phyloP scores from a whole-genome alignment of 2,888 invertebrate species.

The Drosophila mercatorum region DNA sequence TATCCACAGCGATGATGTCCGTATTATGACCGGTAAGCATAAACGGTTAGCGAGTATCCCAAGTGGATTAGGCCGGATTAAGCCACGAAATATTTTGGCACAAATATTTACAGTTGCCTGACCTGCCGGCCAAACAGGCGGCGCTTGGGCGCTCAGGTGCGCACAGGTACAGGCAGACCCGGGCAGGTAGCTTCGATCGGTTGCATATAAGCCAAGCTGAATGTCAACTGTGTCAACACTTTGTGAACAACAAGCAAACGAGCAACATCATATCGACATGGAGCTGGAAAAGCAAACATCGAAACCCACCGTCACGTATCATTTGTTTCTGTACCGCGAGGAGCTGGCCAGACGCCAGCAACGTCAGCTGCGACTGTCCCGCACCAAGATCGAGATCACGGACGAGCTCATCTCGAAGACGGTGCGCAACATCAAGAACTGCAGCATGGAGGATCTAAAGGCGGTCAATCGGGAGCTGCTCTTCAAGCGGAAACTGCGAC shows the following conservation, averaged over 20 bases:
- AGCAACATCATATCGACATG: conserved; percentile 41
- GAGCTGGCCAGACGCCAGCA: conserved; percentile 66
- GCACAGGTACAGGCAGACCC: conserved; percentile 8
- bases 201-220: conserved; percentile 37
- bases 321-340: conserved; percentile 65
- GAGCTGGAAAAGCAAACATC: conserved; percentile 46
- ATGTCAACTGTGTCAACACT: conserved; percentile 35
- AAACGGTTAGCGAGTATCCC: conserved; percentile 42
- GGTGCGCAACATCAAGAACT: conserved; percentile 61
- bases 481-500: conserved; percentile 64
- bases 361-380: conserved; percentile 60
- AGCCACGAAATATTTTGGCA: conserved; percentile 75
- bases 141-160: conserved; percentile 10
- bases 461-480: conserved; percentile 68
- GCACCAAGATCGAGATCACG: conserved; percentile 68
- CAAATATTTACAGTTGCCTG: conserved; percentile 69
- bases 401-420: conserved; percentile 70
- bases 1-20: conserved; percentile 6
- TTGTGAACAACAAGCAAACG: conserved; percentile 26
- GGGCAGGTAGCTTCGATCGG: conserved; percentile 6
- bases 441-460: conserved; percentile 72
- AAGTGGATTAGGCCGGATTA: conserved; percentile 71
- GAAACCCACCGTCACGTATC: conserved; percentile 70
- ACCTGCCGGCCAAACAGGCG: conserved; percentile 28
- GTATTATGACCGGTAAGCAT: conserved; percentile 54